These are phyloP conservation scores for Tokudaia muenninki DNA, from an alignment of 2,797 vertebrate species.

Conservation along the genomic window DNA sequence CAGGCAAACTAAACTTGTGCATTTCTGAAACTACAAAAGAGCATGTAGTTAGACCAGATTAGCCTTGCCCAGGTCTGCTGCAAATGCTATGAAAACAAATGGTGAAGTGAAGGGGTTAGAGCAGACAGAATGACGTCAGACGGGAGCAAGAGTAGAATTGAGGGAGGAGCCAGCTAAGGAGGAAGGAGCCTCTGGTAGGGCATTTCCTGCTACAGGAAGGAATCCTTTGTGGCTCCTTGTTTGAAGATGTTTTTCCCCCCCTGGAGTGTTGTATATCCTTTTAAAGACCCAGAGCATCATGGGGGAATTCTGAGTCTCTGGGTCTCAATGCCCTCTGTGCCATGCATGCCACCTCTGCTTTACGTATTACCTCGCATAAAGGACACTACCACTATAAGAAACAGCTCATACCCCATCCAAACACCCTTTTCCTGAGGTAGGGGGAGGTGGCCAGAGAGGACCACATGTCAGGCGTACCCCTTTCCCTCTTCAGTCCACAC, in stretches of 20 bases:
- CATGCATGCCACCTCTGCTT: neutral
- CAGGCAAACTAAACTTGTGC: neutral
- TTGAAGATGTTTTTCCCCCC: neutral
- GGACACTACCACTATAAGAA: neutral
- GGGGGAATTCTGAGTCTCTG: neutral
- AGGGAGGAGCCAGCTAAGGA: neutral
- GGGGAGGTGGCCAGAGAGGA: neutral
- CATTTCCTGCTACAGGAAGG: neutral
- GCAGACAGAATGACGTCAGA: neutral
- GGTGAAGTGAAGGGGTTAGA: neutral
- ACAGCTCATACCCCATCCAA: neutral
- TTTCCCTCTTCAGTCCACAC: neutral
- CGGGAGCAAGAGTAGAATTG: neutral
- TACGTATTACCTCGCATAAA: neutral
- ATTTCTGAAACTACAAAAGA: slow-evolving; percentile 27
- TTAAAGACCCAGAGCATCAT: slow-evolving; percentile 2
- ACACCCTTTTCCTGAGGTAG: neutral
- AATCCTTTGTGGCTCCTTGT: neutral
- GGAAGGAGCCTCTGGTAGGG: neutral
- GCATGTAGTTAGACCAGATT: neutral
- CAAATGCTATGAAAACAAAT: neutral
- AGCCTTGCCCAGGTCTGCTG: neutral
- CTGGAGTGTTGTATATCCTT: neutral
- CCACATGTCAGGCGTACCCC: neutral
- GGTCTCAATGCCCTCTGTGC: neutral